Conservation (phyloP, 2,113 vertebrate species). For the Polypterus bichir region DNA sequence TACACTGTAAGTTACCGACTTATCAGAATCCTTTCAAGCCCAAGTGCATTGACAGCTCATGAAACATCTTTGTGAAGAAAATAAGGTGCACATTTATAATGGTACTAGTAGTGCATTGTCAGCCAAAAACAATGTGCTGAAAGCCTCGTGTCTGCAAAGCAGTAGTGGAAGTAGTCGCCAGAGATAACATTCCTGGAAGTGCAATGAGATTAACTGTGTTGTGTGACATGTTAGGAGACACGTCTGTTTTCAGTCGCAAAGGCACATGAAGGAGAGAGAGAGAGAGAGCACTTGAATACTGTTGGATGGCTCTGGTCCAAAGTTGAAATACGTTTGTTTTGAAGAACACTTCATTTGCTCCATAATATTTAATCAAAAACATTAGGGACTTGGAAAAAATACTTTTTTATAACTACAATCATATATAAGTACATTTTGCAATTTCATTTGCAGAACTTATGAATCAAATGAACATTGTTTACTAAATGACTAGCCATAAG, state of each 20-base stretch:
- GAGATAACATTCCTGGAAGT: conserved; percentile 55
- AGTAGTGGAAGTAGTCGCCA: conserved; percentile 35
- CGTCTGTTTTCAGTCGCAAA: conserved; percentile 38
- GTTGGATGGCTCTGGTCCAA: neutral
- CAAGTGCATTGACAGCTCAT: too few relatives aligned
- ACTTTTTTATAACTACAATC: too few relatives aligned
- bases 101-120: too few relatives aligned
- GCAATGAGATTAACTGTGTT: conserved; percentile 48
- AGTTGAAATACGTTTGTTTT: conserved; percentile 21
- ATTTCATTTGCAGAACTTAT: neutral
- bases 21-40: too few relatives aligned
- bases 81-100: too few relatives aligned
- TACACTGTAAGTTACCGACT: too few relatives aligned
- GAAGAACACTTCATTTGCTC: neutral
- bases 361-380: neutral
- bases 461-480: too few relatives aligned
- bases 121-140: conserved; percentile 7
- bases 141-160: conserved; percentile 36
- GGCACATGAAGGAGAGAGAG: conserved; percentile 55
- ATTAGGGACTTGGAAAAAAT: neutral
- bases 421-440: neutral
- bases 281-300: too few relatives aligned
- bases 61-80: too few relatives aligned
- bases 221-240: conserved; percentile 51
- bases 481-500: too few relatives aligned